A percentile compares a stretch with the other conserved stretches of the same genome.
phyloP scores from a whole-genome alignment of 2,888 invertebrate genomes.

The Dasypolia templi region DNA sequence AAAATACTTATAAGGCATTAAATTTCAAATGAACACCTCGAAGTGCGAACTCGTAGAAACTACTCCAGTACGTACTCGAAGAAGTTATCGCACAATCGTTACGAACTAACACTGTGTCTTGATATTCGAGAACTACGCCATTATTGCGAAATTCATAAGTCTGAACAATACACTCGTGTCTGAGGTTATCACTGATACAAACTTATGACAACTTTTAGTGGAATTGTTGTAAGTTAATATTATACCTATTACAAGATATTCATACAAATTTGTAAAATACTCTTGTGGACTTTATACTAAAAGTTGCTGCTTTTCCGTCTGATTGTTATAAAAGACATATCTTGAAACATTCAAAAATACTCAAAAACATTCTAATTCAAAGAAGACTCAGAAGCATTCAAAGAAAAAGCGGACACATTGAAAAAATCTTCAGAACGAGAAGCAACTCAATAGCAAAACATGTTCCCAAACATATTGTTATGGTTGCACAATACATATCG shows the following conservation, averaged over 20 bases:
- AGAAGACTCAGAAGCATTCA: neutral
- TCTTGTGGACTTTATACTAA: neutral
- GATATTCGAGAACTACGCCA: constrained; percentile 38
- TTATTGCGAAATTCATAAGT: constrained; percentile 51
- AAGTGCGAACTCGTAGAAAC: constrained; percentile 63
- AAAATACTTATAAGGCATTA: constrained; percentile 39
- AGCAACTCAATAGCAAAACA: constrained; percentile 11
- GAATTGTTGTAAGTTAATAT: neutral
- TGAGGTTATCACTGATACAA: constrained; percentile 17
- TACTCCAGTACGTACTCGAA: constrained; percentile 50
- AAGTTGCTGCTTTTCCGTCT: neutral
- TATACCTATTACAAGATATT: neutral
- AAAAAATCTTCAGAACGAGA: constrained; percentile 12
- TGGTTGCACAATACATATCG: constrained; percentile 40
- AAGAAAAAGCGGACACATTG: constrained; percentile 1
- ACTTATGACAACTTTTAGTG: constrained; percentile 9
- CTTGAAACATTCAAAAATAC: neutral
- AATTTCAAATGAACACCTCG: constrained; percentile 63
- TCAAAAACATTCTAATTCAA: no score
- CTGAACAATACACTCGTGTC: constrained; percentile 40
- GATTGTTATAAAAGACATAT: neutral
- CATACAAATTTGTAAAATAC: neutral
- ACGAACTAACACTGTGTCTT: constrained; percentile 50
- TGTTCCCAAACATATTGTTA: constrained; percentile 33
- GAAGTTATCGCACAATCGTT: constrained; percentile 64